Evolutionary conservation across 2,888 invertebrate genomes (phyloP), one percentile per base, ranked within the genome.

Genomic region (Ornithoptera alexandrae): DNA sequence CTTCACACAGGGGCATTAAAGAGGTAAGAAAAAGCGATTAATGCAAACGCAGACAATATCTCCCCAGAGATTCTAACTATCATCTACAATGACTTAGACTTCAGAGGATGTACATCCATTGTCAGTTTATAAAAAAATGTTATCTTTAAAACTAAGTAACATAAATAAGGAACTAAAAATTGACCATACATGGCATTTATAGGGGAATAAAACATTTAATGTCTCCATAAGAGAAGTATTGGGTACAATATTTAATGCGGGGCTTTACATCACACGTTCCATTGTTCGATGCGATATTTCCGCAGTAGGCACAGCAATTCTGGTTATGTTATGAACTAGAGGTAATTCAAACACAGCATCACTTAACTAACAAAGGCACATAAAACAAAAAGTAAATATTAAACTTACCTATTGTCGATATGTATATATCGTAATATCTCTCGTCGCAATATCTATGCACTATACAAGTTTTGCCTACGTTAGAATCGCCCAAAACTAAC

Each of bases 381-480:
- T 87, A 87, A 87, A 87, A 82, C 74, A 74, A 78, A 83, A 85
- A 81, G 80, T 83, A 86, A 88, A 86, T 84, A 82, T 76, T 78
- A 77, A 72, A 92, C 95, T 95, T 88, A 97, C 97, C 97, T 92
- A 97, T 97, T 75, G 97, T 97, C 63, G 97, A 97, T 92, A 97
- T 97, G 90, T 97, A 97, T 76, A 97, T 97, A 86, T 97, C 97
- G 90, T 97, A 97, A 89, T 97, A 97, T 80, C 96, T 94, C 88
- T 97, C 97, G 86, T 97, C 97, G 86, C 97, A 97, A 83, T 97
- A 97, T 88, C 97, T 94, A 87, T 97, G 97, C 79, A 97, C 97
- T 79, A 97, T 96, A 89, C 97, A 97, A 72, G 97, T 97, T 93
- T 97, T 97, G 22, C 97, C 97, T 73, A 97, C 97, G 93, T 97